Evolutionary conservation across 2,888 invertebrate species (phyloP), one percentile per base, ranked within the genome.

Genomic region (Spilarctia lutea): DNA sequence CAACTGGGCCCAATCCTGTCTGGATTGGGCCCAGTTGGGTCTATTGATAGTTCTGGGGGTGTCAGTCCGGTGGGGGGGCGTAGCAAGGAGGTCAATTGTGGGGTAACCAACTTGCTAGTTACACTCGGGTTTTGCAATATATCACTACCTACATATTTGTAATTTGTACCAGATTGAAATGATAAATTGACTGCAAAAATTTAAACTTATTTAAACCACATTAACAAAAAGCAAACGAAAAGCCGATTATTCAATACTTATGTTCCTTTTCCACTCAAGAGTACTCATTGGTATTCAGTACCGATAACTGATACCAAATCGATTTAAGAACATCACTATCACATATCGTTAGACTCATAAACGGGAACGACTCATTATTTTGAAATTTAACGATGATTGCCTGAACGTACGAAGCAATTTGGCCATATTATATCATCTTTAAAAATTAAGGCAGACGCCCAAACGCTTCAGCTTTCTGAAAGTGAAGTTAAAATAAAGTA

Each of bases 331-430:
- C 87, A 75, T 87, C 85, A 73, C 74, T 76, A 73, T 70, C 78
- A 75, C 76, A 85, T 85, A 87, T 89, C 84, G 85, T 79, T 80
- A 79, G 71, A 82, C 86, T 88, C 90, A 87, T 92, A 92, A 93
- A 92, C 86, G 87, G 81, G 86, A 88, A 87, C 85, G 86, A 89
- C 89, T 90, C 90, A 91, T 92, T 91, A 93, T 91, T 91, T 90
- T 88, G 89, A 88, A 90, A 91, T 90, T 92, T 92, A 91, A 93
- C 90, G 92, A 91, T 92, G 91, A 92, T 92, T 92, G 90, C 87
- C 82, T 87, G 86, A 85, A 86, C 83, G 86, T 85, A 83, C 75
- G 81, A 79, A 80, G 85, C 83, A 77, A 87, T 90, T 84, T 85
- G 83, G 75, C 81, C 81, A 86, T 88, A 88, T 87, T 86, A 87